phyloP scores from a whole-genome alignment of 2,113 vertebrate species.

The Pomatostomus ruficeps region DNA sequence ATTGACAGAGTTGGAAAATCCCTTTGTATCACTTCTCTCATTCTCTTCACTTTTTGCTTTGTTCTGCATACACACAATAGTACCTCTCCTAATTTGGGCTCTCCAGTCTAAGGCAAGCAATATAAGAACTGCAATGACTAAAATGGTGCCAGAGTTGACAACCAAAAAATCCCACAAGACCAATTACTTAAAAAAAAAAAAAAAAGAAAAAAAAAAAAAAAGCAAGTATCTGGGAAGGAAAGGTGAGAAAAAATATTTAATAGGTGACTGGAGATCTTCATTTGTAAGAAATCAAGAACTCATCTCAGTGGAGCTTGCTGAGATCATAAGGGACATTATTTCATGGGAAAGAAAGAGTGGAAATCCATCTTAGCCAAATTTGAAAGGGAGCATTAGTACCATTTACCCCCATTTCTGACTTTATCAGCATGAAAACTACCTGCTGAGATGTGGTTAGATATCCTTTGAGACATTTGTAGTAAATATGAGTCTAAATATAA shows the following conservation, averaged over 20 bases:
- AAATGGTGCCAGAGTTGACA: neutral
- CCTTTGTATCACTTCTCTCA: constrained; percentile 45
- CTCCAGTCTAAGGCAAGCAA: neutral
- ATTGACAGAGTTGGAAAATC: constrained; percentile 57
- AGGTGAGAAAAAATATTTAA: neutral
- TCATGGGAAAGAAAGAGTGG: neutral
- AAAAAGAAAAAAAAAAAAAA: neutral
- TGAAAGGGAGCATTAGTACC: neutral
- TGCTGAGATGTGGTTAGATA: neutral
- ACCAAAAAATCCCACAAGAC: neutral
- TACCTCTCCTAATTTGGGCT: neutral
- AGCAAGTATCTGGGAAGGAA: neutral
- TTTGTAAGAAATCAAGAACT: neutral
- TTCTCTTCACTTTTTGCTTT: constrained; percentile 28
- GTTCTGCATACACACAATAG: neutral
- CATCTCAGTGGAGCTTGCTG: neutral
- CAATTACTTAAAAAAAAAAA: neutral
- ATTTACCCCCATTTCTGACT: neutral
- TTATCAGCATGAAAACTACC: neutral
- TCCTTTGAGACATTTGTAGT: neutral
- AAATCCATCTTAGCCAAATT: neutral
- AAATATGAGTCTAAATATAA: neutral
- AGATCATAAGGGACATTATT: neutral
- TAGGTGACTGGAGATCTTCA: neutral
- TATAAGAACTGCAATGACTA: neutral